Percentiles rank a stretch among this genome's conserved stretches.
phyloP scores from a whole-genome alignment of 2,113 vertebrate species.

The Cryptotis parvus region DNA sequence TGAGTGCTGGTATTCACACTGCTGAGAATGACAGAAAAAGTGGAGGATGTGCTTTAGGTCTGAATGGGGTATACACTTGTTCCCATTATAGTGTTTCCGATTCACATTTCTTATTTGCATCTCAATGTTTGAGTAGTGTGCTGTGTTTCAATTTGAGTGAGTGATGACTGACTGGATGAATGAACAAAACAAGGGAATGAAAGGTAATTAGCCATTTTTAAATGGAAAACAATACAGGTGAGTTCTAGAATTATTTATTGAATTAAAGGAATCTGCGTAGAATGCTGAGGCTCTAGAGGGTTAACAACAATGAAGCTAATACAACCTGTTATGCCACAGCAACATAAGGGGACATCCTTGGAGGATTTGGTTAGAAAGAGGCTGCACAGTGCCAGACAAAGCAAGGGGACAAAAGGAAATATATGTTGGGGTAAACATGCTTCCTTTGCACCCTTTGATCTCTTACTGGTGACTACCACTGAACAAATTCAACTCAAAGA shows the following conservation, averaged over 20 bases:
- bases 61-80: background rate
- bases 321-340: background rate
- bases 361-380: background rate
- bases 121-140: background rate
- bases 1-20: background rate
- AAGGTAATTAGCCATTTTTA: background rate
- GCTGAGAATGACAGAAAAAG: background rate
- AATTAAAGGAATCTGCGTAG: constrained; percentile 6
- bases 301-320: background rate
- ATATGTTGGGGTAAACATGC: background rate
- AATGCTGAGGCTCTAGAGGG: background rate
- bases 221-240: background rate
- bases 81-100: background rate
- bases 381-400: background rate
- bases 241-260: background rate
- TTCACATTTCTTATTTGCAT: background rate
- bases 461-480: background rate
- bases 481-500: background rate
- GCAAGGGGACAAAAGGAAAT: background rate
- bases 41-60: background rate
- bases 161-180: background rate
- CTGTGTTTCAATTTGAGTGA: background rate
- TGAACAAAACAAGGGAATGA: background rate
- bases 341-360: background rate
- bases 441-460: background rate